phyloP scores from a whole-genome alignment of 2,888 invertebrate species.

The Cerastoderma edule region DNA sequence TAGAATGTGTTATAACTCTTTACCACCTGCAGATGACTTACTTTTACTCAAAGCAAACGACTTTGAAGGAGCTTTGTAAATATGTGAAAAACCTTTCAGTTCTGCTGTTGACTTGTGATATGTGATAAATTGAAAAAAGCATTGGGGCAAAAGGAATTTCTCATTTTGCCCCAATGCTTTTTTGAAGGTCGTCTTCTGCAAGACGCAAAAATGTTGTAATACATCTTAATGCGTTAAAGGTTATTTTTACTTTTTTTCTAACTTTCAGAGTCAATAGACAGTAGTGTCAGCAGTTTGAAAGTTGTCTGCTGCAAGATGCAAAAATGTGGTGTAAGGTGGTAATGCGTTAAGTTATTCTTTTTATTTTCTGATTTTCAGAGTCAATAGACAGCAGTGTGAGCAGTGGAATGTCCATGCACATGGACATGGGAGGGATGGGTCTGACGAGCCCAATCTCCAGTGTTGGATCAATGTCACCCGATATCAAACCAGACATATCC shows the following conservation, averaged over 20 bases:
- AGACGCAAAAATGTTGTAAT: too few species aligned
- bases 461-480: constrained; percentile 70
- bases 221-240: too few species aligned
- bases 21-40: too few species aligned
- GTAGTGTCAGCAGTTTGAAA: constrained; percentile 61
- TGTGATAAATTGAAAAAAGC: too few species aligned
- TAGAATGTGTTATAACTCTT: too few species aligned
- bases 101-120: too few species aligned
- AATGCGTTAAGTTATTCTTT: not conserved
- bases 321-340: too few species aligned
- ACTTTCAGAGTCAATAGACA: constrained; percentile 68
- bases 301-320: too few species aligned
- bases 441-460: constrained; percentile 63
- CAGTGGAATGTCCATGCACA: constrained; percentile 61
- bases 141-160: constrained; percentile 3
- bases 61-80: too few species aligned
- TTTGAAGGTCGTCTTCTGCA: constrained; percentile 1
- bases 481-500: constrained; percentile 79
- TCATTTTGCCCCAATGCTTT: not conserved
- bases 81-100: too few species aligned
- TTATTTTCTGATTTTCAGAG: constrained; percentile 66
- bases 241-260: too few species aligned
- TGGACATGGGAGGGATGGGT: constrained; percentile 67
- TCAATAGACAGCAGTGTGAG: constrained; percentile 74
- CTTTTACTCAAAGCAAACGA: too few species aligned